phyloP scores from a whole-genome alignment of 2,113 vertebrate species.

The Ptyas mucosa region DNA sequence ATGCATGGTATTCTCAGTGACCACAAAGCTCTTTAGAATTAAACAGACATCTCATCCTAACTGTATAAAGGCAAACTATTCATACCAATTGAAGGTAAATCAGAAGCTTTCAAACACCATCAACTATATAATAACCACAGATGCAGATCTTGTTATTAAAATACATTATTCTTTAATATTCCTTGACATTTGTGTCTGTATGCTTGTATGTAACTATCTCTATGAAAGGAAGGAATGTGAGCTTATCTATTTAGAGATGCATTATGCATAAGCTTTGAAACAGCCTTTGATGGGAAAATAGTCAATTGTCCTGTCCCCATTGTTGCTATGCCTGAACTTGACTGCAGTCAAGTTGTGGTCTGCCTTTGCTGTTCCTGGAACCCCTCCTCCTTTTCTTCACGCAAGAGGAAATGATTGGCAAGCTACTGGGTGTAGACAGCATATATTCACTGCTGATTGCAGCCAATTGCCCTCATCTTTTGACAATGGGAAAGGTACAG shows the following conservation, averaged over 20 bases:
- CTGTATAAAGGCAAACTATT: conserved; percentile 5
- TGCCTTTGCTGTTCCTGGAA: conserved; percentile 55
- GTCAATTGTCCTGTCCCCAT: conserved; percentile 53
- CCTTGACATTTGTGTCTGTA: not conserved
- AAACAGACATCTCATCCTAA: conserved; percentile 23
- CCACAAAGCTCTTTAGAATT: conserved; percentile 31
- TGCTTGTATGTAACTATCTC: not conserved
- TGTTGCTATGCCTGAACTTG: conserved; percentile 70
- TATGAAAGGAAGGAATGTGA: conserved; percentile 45
- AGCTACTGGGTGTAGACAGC: conserved; percentile 69
- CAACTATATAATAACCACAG: conserved; percentile 21
- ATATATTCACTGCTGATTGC: conserved; percentile 74
- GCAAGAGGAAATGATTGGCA: conserved; percentile 74
- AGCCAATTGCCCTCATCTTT: conserved; percentile 79
- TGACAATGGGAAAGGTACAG: conserved; percentile 72
- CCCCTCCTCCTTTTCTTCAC: conserved; percentile 45
- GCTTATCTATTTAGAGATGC: conserved; percentile 33
- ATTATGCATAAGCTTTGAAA: conserved; percentile 61
- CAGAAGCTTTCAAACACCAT: conserved; percentile 32
- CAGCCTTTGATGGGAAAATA: conserved; percentile 48
- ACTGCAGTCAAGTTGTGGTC: conserved; percentile 67
- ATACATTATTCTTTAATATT: conserved; percentile 3
- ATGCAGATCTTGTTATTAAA: conserved; percentile 20
- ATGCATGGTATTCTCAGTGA: not conserved
- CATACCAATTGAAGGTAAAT: conserved; percentile 32